Evolutionary conservation across 2,113 vertebrate genomes (phyloP), one percentile per base, ranked within the genome.

Genomic region (Pao palembangensis): DNA sequence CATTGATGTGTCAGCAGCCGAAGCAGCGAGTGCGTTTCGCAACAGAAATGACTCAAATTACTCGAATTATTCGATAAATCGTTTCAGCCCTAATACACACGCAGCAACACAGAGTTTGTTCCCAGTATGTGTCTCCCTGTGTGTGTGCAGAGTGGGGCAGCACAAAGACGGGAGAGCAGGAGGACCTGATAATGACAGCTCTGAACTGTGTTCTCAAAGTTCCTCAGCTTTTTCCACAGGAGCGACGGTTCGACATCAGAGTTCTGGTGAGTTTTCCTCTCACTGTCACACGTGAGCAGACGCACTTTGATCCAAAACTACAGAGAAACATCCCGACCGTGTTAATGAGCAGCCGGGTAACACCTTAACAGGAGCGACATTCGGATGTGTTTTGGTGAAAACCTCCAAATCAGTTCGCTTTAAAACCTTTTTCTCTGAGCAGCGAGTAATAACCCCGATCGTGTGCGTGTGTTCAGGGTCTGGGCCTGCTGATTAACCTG

Each of bases 81-180:
- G n/a, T n/a, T n/a, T n/a, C n/a, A n/a, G n/a, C n/a, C n/a, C n/a
- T n/a, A n/a, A n/a, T n/a, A n/a, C 28, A 31, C 28, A 31, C 28
- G 5, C 28, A 31, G 2, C 2, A 3, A 31, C 28, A 6, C 6
- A 31, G 28, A 31, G 28, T 17, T n/a, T 48, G 7, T 19, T 13
- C 46, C 20, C 17, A 19, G 44, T 47, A 8, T 47, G 44, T 47
- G 2, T 17, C 2, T 17, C 5, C n/a, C 16, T 56, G 54, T 56
- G 3, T 57, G 44, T 47, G 44, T 47, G 44, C 82, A 99, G 97
- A 98, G 85, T 99, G 97, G 97, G 97, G 97, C 87, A 99, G 96
- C 74, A 99, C 96, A 5, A 99, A 99, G 88, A 98, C 96, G 0
- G 97, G 97, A 55, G 96, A 99, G 73, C 97, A 99, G 74, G 92